A percentile compares a stretch with the other conserved stretches of the same genome.
Evolutionary conservation across 2,888 invertebrate species (phyloP).

Genomic region (Argynnis bischoffii): DNA sequence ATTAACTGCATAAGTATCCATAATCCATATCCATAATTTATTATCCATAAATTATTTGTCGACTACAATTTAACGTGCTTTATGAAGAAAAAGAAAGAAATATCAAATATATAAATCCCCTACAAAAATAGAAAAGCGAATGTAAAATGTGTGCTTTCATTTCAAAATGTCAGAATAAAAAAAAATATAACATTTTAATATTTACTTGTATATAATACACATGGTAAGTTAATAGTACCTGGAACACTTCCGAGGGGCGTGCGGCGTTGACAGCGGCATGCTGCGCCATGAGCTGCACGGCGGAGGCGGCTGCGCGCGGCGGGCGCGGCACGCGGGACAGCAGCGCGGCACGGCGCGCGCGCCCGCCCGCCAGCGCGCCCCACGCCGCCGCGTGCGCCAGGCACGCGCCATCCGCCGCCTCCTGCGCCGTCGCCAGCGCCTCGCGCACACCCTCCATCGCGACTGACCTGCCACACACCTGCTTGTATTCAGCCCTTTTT

Average conservation of each 20-base stretch:
- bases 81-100: too few relatives aligned
- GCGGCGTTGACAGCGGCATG: conserved; percentile 87
- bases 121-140: too few relatives aligned
- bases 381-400: conserved; percentile 93
- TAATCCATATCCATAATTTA: too few relatives aligned
- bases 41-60: too few relatives aligned
- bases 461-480: conserved; percentile 81
- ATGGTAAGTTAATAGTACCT: conserved; percentile 46
- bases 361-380: conserved; percentile 78
- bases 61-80: too few relatives aligned
- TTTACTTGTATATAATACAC: neutral
- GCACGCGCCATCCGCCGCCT: conserved; percentile 92
- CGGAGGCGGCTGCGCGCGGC: conserved; percentile 88
- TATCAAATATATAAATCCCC: too few relatives aligned
- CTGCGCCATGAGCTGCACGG: conserved; percentile 91
- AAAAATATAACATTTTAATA: neutral
- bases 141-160: too few relatives aligned
- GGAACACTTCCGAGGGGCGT: conserved; percentile 85
- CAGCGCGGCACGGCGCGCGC: conserved; percentile 52
- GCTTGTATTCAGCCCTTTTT: too few relatives aligned
- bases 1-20: too few relatives aligned
- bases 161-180: neutral
- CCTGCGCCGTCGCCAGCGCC: conserved; percentile 93
- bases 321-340: conserved; percentile 84
- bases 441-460: conserved; percentile 92